Evolutionary conservation across 2,113 vertebrate genomes (phyloP), one percentile per base, ranked within the genome.

Genomic region (Caranx ignobilis): DNA sequence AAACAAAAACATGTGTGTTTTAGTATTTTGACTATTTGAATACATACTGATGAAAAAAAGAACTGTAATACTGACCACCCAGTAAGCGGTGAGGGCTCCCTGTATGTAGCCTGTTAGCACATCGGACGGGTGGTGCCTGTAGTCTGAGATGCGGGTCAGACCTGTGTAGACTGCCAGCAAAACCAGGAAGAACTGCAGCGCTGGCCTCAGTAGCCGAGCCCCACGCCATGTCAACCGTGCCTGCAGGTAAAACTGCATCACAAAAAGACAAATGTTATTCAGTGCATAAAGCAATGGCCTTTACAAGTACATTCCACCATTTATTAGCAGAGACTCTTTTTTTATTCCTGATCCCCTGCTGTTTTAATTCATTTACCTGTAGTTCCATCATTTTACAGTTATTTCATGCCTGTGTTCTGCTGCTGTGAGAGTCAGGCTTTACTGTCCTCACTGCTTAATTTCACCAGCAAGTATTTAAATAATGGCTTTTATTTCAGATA

Each of bases 11-110:
- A 75, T 7, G 26, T 3, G 19, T 63, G 48, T 2, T 26, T 39
- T 62, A 13, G 64, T 34, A 65, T 7, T 26, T 10, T 77, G 35
- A 87, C 71, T 41, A 56, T 19, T 26, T 19, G 55, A 62, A 87
- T n/a, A 45, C 0, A 11, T 35, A 59, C 41, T 19, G 26, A 50
- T 54, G 75, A 37, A 48, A 50, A 81, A 64, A 69, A 71, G 45
- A 34, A 1, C 13, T 56, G 55, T 21, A 45, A 16, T 83, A 94
- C 95, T 95, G 87, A 95, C 95, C 93, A 95, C 95, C 94, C 95
- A 96, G 94, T 94, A 95, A 26, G 95, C 96, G 35, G 95, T 95
- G 45, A 95, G 70, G 1, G 93, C 94, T 60, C 96, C 96, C 83
- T 96, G 95, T 34, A 92, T 80, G 86, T 95, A 95, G 55, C 95